Evolutionary conservation across 2,797 vertebrate species (phyloP), one percentile per base, ranked within the genome.

Genomic region (Coluber constrictor): DNA sequence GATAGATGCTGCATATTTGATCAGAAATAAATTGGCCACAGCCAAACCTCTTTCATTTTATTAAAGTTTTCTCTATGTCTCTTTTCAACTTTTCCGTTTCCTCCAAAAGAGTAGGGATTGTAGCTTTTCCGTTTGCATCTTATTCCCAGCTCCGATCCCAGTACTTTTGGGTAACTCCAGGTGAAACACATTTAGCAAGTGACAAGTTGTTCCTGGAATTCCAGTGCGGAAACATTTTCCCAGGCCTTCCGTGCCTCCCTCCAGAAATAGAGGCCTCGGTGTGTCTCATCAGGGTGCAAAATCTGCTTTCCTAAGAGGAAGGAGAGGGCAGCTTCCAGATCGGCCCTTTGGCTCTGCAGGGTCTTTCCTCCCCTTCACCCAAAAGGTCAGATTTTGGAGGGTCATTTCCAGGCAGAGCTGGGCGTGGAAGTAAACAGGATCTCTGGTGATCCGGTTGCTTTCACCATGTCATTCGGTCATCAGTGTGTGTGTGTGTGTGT

Each of bases 381-480:
- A 74, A 88, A 86, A 92, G 96, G 96, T 97, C 96, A 95, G 55
- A 93, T 94, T 96, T 97, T 95, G 96, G 93, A 96, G 95, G 96
- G 95, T 96, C 94, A 96, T 93, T 96, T 97, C 94, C 96, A 96
- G 93, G 95, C 95, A 96, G 88, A 95, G 95, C 70, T 92, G 93
- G 96, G 95, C 94, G 60, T 91, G 86, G 96, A 86, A 97, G 95
- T 93, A 93, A 94, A 94, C 95, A 94, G 95, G 95, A 96, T 97
- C 96, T 96, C 94, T 94, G 92, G 93, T 95, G 95, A 94, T 92
- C 93, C 87, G 89, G 94, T 70, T 95, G 91, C 96, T 97, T 97
- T 98, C 97, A 97, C 97, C 96, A 97, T 97, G 96, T 97, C 96
- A 95, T 97, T 97, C 95, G 94, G 94, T 96, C 96, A 94, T 95